These are phyloP conservation scores for Amazona guildingii DNA, from an alignment of 2,113 vertebrate genomes.

Conservation along the genomic window DNA sequence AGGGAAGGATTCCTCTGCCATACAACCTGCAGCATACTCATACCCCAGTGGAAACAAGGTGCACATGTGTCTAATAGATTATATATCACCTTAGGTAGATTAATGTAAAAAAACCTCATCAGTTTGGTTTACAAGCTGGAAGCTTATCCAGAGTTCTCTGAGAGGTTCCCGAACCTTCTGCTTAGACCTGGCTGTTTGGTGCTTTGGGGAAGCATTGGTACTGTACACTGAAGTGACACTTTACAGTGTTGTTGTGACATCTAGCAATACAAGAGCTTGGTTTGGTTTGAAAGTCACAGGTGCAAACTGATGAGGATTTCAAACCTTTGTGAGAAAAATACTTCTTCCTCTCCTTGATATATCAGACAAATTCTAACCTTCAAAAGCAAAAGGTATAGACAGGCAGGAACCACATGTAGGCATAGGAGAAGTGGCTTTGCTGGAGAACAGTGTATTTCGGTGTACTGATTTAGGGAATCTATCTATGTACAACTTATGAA, in stretches of 20 bases:
- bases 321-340: constrained; percentile 22
- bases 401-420: not conserved
- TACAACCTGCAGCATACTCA: not conserved
- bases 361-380: constrained; percentile 18
- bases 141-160: not conserved
- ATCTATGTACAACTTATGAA: constrained; percentile 6
- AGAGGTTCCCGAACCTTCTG: not conserved
- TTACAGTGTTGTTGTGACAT: not conserved
- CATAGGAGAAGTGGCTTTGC: not conserved
- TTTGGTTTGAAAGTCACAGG: constrained; percentile 7
- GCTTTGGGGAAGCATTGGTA: not conserved
- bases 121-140: not conserved
- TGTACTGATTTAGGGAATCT: constrained; percentile 16
- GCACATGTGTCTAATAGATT: not conserved
- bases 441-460: not conserved
- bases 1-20: not conserved
- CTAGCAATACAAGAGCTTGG: not conserved
- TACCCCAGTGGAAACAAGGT: not conserved
- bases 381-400: constrained; percentile 21
- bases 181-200: not conserved
- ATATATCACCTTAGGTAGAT: not conserved
- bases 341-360: not conserved
- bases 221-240: not conserved
- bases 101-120: not conserved
- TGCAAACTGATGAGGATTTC: constrained; percentile 12